phyloP scores from a whole-genome alignment of 2,888 invertebrate species.

The Eustalomyia histrio region DNA sequence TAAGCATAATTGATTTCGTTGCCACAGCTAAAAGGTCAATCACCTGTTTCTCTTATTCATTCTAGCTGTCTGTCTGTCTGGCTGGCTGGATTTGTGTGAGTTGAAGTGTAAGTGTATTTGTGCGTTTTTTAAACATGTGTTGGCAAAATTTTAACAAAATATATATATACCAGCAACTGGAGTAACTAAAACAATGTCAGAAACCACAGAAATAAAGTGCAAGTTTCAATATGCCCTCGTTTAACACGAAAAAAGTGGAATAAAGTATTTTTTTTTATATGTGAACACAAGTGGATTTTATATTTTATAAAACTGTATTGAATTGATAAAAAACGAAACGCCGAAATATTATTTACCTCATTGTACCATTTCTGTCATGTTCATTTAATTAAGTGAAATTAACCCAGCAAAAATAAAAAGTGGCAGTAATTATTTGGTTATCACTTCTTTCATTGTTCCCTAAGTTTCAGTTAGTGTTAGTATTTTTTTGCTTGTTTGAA shows the following conservation, averaged over 20 bases:
- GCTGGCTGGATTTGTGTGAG: background rate
- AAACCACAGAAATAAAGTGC: background rate
- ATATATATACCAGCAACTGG: background rate
- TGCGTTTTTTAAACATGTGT: background rate
- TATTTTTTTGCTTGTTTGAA: no score
- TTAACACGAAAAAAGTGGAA: conserved; percentile 30
- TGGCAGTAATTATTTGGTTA: no score
- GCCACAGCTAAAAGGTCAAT: conserved; percentile 54
- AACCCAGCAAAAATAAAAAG: no score
- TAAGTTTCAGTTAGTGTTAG: no score
- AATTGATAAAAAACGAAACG: background rate
- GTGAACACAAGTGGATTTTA: conserved; percentile 21
- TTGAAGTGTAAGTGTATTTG: conserved; percentile 2
- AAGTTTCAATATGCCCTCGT: conserved; percentile 33
- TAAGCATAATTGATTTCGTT: conserved; percentile 1
- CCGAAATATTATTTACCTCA: background rate
- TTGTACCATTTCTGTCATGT: background rate
- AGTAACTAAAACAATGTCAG: conserved; percentile 10
- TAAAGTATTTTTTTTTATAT: background rate
- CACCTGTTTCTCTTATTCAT: conserved; percentile 44
- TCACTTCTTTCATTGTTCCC: no score
- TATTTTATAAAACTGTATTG: background rate
- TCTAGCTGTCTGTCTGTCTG: no score
- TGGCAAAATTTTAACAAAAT: conserved; percentile 22
- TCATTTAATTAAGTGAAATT: background rate